A percentile compares a stretch with the other conserved stretches of the same genome.
phyloP scores from a whole-genome alignment of 2,888 invertebrate species.

The Ceriagrion tenellum region DNA sequence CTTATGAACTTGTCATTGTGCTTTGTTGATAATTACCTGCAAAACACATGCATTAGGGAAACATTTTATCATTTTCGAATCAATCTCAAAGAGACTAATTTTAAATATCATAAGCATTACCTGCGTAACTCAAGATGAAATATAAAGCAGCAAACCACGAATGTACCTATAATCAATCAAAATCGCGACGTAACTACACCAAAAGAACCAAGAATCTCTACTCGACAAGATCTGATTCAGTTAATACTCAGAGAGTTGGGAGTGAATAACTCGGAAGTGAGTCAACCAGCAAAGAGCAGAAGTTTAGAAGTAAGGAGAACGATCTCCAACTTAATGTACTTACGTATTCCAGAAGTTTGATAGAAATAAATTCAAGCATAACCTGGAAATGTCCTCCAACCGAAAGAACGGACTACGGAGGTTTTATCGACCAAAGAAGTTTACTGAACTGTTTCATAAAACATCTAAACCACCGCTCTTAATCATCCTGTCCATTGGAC shows the following conservation, averaged over 20 bases:
- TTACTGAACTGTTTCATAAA: neutral
- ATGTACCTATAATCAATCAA: too few species aligned
- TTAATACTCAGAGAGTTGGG: neutral
- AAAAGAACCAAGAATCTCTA: too few species aligned
- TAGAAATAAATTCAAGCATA: neutral
- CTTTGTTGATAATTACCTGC: too few species aligned
- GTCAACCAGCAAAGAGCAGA: neutral
- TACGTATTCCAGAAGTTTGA: neutral
- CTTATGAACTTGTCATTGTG: too few species aligned
- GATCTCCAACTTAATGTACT: neutral
- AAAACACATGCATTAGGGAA: too few species aligned
- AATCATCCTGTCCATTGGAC: neutral
- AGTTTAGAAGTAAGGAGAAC: neutral
- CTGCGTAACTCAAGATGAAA: too few species aligned
- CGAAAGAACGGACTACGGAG: neutral
- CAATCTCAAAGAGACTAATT: too few species aligned
- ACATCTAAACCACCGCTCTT: neutral
- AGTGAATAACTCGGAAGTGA: neutral
- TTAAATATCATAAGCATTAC: too few species aligned
- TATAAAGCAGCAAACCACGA: too few species aligned
- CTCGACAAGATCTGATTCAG: neutral
- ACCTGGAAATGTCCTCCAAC: neutral
- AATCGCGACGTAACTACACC: too few species aligned
- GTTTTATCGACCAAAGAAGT: conserved; percentile 16
- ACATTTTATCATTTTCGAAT: too few species aligned